These are phyloP conservation scores for Phalangium opilio DNA, from an alignment of 2,888 invertebrate species.

Conservation along the genomic window DNA sequence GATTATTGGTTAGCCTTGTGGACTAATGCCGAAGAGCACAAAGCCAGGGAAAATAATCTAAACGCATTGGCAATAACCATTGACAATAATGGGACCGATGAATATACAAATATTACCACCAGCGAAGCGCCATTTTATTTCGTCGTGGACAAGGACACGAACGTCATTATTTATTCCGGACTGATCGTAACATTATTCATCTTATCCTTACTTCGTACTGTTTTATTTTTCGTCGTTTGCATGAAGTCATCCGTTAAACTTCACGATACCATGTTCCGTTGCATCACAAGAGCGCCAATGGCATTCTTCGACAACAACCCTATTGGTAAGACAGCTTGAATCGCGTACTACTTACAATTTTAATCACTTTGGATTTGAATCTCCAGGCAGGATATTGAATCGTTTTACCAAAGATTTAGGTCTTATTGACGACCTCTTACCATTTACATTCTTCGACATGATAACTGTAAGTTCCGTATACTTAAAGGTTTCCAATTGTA, in stretches of 20 bases:
- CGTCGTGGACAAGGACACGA: constrained; percentile 1
- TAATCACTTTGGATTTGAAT: background rate
- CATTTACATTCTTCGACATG: constrained; percentile 17
- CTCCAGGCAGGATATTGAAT: constrained; percentile 19
- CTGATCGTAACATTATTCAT: constrained; percentile 14
- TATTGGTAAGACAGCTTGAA: constrained; percentile 27
- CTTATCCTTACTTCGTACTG: constrained; percentile 17
- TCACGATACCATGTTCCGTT: constrained; percentile 24
- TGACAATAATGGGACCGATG: background rate
- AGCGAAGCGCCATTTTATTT: no score
- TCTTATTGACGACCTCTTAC: constrained; percentile 19
- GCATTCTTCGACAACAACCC: constrained; percentile 37
- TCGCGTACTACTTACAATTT: no score
- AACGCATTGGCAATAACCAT: background rate
- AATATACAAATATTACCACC: background rate
- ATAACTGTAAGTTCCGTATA: constrained; percentile 13
- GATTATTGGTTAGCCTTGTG: constrained; percentile 20
- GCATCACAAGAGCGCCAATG: constrained; percentile 31
- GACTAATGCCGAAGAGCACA: constrained; percentile 11
- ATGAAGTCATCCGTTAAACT: constrained; percentile 19
- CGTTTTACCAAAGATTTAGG: constrained; percentile 20
- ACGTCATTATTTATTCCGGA: constrained; percentile 11
- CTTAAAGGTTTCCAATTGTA: no score
- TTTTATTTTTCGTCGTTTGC: constrained; percentile 20
- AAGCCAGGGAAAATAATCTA: constrained; percentile 6